phyloP scores from a whole-genome alignment of 1,140 invertebrate species.

The Achroia grisella region DNA sequence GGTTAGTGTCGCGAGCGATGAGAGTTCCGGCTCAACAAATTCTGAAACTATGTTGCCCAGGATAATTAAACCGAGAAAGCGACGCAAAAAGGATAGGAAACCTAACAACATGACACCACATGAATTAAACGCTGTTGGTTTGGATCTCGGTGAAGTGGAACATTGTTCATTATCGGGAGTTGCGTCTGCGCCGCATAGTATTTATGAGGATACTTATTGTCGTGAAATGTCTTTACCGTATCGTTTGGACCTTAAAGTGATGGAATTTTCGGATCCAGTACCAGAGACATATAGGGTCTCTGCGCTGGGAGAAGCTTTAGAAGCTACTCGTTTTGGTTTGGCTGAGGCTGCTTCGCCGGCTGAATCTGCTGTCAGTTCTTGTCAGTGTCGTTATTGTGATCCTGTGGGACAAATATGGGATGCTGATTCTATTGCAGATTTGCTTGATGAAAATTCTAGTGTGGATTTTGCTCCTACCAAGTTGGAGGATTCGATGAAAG shows the following conservation, averaged over 20 bases:
- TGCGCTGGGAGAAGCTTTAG: constrained; percentile 64
- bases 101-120: constrained; percentile 71
- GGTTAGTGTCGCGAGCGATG: constrained; percentile 83
- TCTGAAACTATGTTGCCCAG: constrained; percentile 87
- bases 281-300: constrained; percentile 55
- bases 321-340: constrained; percentile 57
- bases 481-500: constrained; percentile 67
- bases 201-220: constrained; percentile 63
- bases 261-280: constrained; percentile 55
- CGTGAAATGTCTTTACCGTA: constrained; percentile 56
- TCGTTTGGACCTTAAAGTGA: constrained; percentile 57
- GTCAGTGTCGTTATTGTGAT: constrained; percentile 87
- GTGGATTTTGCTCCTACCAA: constrained; percentile 63
- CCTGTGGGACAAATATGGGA: constrained; percentile 86
- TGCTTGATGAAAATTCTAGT: constrained; percentile 60
- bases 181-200: constrained; percentile 32
- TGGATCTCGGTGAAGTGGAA: constrained; percentile 47
- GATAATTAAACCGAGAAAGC: constrained; percentile 91
- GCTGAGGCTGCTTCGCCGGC: constrained; percentile 57
- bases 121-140: constrained; percentile 43
- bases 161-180: constrained; percentile 53
- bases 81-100: constrained; percentile 91
- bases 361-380: constrained; percentile 74
- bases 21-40: constrained; percentile 80
- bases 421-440: constrained; percentile 72